These are phyloP conservation scores for Meandrusa payeni DNA, from an alignment of 2,888 invertebrate genomes.

Conservation along the genomic window DNA sequence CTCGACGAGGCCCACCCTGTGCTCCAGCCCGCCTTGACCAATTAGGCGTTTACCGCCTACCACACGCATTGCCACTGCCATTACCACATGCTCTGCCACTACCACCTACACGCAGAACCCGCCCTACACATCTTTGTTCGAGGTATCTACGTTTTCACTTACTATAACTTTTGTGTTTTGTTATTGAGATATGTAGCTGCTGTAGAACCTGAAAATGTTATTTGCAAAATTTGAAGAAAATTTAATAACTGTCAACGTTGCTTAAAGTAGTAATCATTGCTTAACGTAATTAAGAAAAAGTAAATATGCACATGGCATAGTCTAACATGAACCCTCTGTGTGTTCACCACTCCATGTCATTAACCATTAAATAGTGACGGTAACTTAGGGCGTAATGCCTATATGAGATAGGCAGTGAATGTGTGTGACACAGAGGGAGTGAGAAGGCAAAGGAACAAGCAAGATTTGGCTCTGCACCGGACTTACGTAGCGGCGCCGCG, in stretches of 20 bases:
- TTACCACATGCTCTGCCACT: slow-evolving; percentile 66
- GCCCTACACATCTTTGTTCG: slow-evolving; percentile 46
- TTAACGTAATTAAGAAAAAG: too few species aligned
- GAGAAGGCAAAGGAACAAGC: slow-evolving; percentile 54
- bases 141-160: too few species aligned
- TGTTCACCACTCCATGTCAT: slow-evolving; percentile 24
- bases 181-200: too few species aligned
- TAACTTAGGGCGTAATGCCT: neutral
- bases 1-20: slow-evolving; percentile 69
- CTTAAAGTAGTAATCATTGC: slow-evolving; percentile 4
- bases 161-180: too few species aligned
- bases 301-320: neutral
- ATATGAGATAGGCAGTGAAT: slow-evolving; percentile 42
- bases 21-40: slow-evolving; percentile 83
- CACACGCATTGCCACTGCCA: slow-evolving; percentile 68
- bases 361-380: slow-evolving; percentile 16
- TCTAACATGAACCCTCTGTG: neutral
- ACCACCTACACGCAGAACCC: slow-evolving; percentile 70
- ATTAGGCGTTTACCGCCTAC: slow-evolving; percentile 84
- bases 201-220: too few species aligned
- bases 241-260: neutral
- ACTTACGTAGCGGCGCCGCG: slow-evolving; percentile 67
- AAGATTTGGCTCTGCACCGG: slow-evolving; percentile 82
- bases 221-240: too few species aligned
- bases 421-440: slow-evolving; percentile 52